These are phyloP conservation scores for Therioaphis trifolii DNA, from an alignment of 2,888 invertebrate species.

Conservation along the genomic window DNA sequence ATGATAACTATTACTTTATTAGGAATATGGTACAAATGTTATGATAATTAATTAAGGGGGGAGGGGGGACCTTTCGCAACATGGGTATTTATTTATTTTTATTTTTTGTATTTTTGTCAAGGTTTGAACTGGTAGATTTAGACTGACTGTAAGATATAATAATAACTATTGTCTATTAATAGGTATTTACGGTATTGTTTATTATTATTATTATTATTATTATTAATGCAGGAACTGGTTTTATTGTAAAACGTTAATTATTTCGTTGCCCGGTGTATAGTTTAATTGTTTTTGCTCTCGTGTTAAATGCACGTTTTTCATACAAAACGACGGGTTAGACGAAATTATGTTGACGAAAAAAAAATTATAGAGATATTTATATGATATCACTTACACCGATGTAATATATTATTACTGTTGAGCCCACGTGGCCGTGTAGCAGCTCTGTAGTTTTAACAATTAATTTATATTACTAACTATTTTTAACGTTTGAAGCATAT, in stretches of 20 bases:
- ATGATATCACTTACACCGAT: too few relatives aligned
- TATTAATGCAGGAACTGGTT: too few relatives aligned
- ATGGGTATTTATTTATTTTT: neutral
- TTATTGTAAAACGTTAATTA: too few relatives aligned
- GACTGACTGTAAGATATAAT: constrained; percentile 20
- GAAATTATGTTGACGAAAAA: too few relatives aligned
- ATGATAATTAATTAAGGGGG: neutral
- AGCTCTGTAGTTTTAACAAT: neutral
- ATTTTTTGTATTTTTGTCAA: neutral
- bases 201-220: too few relatives aligned
- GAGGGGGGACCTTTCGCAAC: neutral
- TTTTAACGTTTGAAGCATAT: neutral
- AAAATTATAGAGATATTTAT: too few relatives aligned
- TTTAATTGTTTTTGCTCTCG: too few relatives aligned
- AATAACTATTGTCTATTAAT: too few relatives aligned
- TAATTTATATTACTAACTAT: neutral
- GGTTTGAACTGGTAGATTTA: constrained; percentile 7
- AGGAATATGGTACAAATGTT: constrained; percentile 35
- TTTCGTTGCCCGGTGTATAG: too few relatives aligned
- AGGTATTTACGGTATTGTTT: too few relatives aligned
- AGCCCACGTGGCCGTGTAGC: neutral
- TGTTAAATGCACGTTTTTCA: too few relatives aligned
- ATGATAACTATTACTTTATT: neutral
- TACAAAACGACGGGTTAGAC: too few relatives aligned
- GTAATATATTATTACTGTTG: neutral